Base-by-base conservation (phyloP, 2,113 vertebrate genomes). In the Chaetorhynchus papuensis region DNA sequence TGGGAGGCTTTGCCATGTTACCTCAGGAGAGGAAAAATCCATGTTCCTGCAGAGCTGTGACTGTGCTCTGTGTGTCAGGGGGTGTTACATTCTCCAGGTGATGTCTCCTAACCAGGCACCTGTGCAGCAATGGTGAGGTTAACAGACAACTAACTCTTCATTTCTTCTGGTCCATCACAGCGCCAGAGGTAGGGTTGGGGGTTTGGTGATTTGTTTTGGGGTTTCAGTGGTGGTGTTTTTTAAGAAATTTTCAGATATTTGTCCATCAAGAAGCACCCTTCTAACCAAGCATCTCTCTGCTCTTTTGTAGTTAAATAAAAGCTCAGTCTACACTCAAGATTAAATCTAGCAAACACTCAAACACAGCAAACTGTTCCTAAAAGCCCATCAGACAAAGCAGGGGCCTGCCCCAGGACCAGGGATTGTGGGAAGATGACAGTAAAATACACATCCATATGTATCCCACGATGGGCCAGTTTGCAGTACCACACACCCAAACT, bases 381-480 rank as follows among this genome's bases (percentile, higher is more conserved):
- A 77, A 60, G n/a, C 28, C 17, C 37, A 31, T 24, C 27, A 50
- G 33, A 24, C 24, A 19, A 33, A 72, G 33, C 8, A 9, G 6
- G 5, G 21, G 3, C 15, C 16, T 39, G 63, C 35, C 33, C 8
- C 2, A 4, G 41, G 11, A 10, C 35, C 14, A 30, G 13, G 37
- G 35, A 21, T 1, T 16, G 6, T 33, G 31, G 0, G 1, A 9
- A 19, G 13, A 24, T 0, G 8, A 23, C 80, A 33, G 20, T 0
- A 23, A 2, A 1, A 9, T 39, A 65, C 50, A 64, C 35, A 16
- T 1, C 49, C 14, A 0, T 0, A 2, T 0, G 10, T 20, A 35
- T 27, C 19, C 15, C 14, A 1, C 0, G 5, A 60, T 6, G 8
- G 53, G 30, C 9, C 68, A 41, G 6, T 27, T 2, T 47, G 49